phyloP scores from a whole-genome alignment of 2,797 vertebrate genomes.

The Falco rusticolus region DNA sequence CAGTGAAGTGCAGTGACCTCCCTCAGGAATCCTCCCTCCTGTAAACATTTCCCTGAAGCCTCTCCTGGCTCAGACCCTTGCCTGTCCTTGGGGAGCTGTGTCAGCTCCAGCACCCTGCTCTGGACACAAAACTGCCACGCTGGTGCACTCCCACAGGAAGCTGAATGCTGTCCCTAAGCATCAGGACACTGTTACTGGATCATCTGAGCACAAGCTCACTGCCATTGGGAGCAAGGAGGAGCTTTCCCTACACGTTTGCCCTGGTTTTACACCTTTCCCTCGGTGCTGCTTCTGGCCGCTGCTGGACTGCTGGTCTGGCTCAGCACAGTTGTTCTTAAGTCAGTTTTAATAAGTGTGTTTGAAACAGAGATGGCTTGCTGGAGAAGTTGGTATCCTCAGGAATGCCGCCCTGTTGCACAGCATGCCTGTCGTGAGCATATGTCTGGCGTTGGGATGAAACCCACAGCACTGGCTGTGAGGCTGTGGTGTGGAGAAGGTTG shows the following conservation, averaged over 20 bases:
- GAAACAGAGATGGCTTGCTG: background rate
- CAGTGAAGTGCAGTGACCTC: background rate
- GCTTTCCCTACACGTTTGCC: background rate
- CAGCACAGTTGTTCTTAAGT: background rate
- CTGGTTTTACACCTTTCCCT: background rate
- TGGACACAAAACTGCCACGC: background rate
- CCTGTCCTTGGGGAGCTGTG: background rate
- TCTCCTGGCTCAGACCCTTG: background rate
- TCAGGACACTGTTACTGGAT: background rate
- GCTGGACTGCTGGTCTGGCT: background rate
- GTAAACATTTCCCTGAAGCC: background rate
- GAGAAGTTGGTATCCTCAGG: background rate
- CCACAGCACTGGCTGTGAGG: background rate
- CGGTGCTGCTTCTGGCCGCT: background rate
- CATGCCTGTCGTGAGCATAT: background rate
- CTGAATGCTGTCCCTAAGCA: background rate
- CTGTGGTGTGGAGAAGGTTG: background rate
- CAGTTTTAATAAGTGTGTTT: background rate
- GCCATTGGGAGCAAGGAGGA: background rate
- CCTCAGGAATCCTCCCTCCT: background rate
- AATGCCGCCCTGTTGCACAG: accelerated
- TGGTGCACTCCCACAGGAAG: background rate
- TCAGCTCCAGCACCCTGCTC: background rate
- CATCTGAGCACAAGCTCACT: background rate
- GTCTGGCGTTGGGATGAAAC: accelerated